phyloP scores from a whole-genome alignment of 2,888 invertebrate species.

The Tinea trinotella region DNA sequence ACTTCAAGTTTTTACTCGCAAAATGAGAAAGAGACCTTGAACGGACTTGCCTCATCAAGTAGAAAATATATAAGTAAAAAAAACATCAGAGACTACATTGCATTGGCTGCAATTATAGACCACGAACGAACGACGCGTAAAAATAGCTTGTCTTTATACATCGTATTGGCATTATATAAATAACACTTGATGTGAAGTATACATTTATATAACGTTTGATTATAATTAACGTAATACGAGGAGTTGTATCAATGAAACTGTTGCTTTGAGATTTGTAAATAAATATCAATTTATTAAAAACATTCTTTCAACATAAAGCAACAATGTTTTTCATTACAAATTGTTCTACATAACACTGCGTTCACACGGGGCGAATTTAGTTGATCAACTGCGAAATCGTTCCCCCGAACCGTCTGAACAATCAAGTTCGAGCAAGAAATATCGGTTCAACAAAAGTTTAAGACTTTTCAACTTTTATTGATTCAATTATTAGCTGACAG shows the following conservation, averaged over 20 bases:
- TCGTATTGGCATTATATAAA: slow-evolving; percentile 13
- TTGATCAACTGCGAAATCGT: too few relatives aligned
- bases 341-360: too few relatives aligned
- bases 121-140: neutral
- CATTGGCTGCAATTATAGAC: slow-evolving; percentile 15
- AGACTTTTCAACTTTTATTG: too few relatives aligned
- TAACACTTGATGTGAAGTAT: neutral
- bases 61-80: slow-evolving; percentile 7
- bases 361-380: too few relatives aligned
- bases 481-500: too few relatives aligned
- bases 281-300: neutral
- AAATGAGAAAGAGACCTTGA: slow-evolving; percentile 11
- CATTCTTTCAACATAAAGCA: too few relatives aligned
- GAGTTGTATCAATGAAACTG: neutral
- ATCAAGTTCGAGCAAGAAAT: too few relatives aligned
- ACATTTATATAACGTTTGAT: neutral
- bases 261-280: too few relatives aligned
- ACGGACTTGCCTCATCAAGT: slow-evolving; percentile 2
- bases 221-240: neutral
- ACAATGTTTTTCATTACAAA: too few relatives aligned
- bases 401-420: too few relatives aligned
- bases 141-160: slow-evolving; percentile 13
- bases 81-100: neutral
- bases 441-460: too few relatives aligned
- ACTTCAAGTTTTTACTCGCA: slow-evolving; percentile 8